phyloP scores from a whole-genome alignment of 1,140 invertebrate species.

The Muscidifurax raptorellus region DNA sequence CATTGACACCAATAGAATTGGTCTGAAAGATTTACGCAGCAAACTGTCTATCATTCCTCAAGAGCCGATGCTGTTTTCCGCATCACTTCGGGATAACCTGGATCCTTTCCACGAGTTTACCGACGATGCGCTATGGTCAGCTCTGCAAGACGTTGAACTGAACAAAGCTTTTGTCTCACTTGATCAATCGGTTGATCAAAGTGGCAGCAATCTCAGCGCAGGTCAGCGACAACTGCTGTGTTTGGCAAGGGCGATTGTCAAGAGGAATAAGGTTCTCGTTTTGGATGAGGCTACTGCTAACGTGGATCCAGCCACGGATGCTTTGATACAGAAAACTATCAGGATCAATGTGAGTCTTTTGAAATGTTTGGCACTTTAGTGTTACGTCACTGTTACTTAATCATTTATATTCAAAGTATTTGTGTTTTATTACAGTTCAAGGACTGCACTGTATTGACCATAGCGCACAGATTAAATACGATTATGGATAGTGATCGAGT shows the following conservation, averaged over 20 bases:
- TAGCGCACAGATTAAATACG: slow-evolving; percentile 49
- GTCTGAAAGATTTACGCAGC: slow-evolving; percentile 78
- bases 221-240: slow-evolving; percentile 86
- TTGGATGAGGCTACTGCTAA: slow-evolving; percentile 90
- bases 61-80: slow-evolving; percentile 83
- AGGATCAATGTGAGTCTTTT: slow-evolving; percentile 67
- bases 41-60: slow-evolving; percentile 84
- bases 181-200: slow-evolving; percentile 77
- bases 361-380: not conserved
- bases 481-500: slow-evolving; percentile 76
- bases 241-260: slow-evolving; percentile 83
- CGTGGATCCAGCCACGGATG: slow-evolving; percentile 83
- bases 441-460: slow-evolving; percentile 46
- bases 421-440: slow-evolving; percentile 37
- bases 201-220: slow-evolving; percentile 84
- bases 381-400: not conserved
- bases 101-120: slow-evolving; percentile 80
- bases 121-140: slow-evolving; percentile 83
- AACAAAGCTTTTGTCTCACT: slow-evolving; percentile 78
- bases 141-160: slow-evolving; percentile 85
- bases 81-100: slow-evolving; percentile 81
- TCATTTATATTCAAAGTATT: not conserved
- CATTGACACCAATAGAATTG: slow-evolving; percentile 75
- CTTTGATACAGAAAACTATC: slow-evolving; percentile 83
- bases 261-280: slow-evolving; percentile 83